phyloP scores from a whole-genome alignment of 2,888 invertebrate species.

The Bimastos eiseni region DNA sequence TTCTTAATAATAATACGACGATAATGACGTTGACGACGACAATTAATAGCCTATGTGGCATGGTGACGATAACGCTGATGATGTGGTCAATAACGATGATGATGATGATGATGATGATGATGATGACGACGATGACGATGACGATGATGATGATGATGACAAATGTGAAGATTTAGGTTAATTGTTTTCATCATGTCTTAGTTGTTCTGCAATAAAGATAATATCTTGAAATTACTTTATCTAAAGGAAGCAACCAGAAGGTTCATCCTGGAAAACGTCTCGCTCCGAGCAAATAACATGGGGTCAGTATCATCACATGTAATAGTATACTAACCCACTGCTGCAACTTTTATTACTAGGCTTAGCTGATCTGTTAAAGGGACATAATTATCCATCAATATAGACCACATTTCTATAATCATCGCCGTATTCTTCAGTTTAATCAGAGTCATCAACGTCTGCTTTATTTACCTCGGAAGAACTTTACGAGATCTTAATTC shows the following conservation, averaged over 20 bases:
- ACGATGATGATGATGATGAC: not conserved
- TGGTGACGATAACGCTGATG: not conserved
- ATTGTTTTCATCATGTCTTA: not conserved
- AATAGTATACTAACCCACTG: too few relatives aligned
- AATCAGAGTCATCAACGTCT: too few relatives aligned
- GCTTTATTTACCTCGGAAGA: too few relatives aligned
- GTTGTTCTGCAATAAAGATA: not conserved
- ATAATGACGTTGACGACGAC: too few relatives aligned
- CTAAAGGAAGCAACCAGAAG: slow-evolving; percentile 3
- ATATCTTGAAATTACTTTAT: not conserved
- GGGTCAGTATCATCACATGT: not conserved
- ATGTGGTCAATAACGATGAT: not conserved
- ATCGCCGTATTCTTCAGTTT: too few relatives aligned
- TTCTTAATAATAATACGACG: not conserved
- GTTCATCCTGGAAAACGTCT: slow-evolving; percentile 1
- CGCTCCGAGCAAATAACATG: not conserved
- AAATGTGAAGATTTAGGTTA: not conserved
- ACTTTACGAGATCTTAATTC: too few relatives aligned
- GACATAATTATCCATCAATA: too few relatives aligned
- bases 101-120: not conserved
- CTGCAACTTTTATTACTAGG: too few relatives aligned
- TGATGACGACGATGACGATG: not conserved
- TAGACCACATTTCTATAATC: too few relatives aligned
- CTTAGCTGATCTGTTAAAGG: too few relatives aligned
- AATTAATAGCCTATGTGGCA: not conserved